Evolutionary conservation across 2,888 invertebrate species (phyloP).

Genomic region (Epiblema foenella): DNA sequence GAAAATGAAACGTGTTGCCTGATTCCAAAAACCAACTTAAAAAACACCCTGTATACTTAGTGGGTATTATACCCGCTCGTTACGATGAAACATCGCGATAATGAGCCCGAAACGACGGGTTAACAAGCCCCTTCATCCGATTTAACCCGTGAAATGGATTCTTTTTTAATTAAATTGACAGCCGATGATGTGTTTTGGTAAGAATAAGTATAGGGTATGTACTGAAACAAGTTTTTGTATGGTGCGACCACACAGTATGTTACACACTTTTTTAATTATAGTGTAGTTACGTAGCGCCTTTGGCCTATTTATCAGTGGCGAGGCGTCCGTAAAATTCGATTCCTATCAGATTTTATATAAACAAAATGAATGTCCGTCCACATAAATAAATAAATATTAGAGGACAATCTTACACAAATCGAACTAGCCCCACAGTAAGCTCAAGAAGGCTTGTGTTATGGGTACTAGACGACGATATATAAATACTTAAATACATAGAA

Average conservation of each 20-base stretch:
- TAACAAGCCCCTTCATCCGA: slow-evolving; percentile 74
- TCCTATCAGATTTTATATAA: not conserved
- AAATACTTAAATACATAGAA: no score
- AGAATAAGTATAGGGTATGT: slow-evolving; percentile 30
- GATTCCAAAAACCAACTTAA: not conserved
- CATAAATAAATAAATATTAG: no score
- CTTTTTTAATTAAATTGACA: slow-evolving; percentile 75
- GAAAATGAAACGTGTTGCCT: no score
- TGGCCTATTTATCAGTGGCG: not conserved
- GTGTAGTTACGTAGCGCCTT: not conserved
- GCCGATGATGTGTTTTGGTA: slow-evolving; percentile 56
- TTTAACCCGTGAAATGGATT: slow-evolving; percentile 62
- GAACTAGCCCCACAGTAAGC: no score
- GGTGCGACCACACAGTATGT: slow-evolving; percentile 9
- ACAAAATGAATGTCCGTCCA: not conserved
- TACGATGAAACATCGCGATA: slow-evolving; percentile 71
- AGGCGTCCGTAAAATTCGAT: not conserved
- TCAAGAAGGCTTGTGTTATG: no score
- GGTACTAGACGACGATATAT: no score
- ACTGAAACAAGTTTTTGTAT: slow-evolving; percentile 19
- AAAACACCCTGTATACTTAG: slow-evolving; percentile 49
- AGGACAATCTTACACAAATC: no score
- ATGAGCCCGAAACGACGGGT: slow-evolving; percentile 64
- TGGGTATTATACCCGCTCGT: slow-evolving; percentile 57
- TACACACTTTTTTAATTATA: slow-evolving; percentile 10